These are phyloP conservation scores for Callipepla californica DNA, from an alignment of 2,113 vertebrate species.

Conservation along the genomic window DNA sequence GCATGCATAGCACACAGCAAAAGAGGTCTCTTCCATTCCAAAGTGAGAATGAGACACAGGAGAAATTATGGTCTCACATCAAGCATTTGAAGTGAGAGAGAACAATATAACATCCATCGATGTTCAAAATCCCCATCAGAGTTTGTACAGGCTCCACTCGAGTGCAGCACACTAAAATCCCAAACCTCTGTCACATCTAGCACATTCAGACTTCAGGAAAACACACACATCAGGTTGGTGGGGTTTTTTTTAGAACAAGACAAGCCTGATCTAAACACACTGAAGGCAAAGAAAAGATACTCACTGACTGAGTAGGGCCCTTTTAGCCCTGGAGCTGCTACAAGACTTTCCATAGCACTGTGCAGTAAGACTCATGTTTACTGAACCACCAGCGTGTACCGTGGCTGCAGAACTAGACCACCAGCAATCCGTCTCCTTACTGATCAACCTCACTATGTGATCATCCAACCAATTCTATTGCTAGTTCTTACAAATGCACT, in stretches of 20 bases:
- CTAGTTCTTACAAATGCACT: not conserved
- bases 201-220: not conserved
- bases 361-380: accelerated
- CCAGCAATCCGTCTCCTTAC: not conserved
- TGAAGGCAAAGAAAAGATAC: not conserved
- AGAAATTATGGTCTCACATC: not conserved
- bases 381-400: not conserved
- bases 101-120: not conserved
- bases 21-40: not conserved
- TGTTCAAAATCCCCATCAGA: not conserved
- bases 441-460: not conserved
- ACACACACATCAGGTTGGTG: not conserved
- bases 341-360: not conserved
- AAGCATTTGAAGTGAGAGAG: not conserved
- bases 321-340: not conserved
- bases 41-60: not conserved
- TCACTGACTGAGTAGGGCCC: not conserved
- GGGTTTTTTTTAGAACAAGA: not conserved
- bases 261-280: not conserved
- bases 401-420: not conserved
- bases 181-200: not conserved
- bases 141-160: accelerated
- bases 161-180: not conserved
- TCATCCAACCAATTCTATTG: not conserved
- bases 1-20: accelerated